These are phyloP conservation scores for Eulemur albifrons DNA, from an alignment of 2,797 vertebrate genomes.

Conservation along the genomic window DNA sequence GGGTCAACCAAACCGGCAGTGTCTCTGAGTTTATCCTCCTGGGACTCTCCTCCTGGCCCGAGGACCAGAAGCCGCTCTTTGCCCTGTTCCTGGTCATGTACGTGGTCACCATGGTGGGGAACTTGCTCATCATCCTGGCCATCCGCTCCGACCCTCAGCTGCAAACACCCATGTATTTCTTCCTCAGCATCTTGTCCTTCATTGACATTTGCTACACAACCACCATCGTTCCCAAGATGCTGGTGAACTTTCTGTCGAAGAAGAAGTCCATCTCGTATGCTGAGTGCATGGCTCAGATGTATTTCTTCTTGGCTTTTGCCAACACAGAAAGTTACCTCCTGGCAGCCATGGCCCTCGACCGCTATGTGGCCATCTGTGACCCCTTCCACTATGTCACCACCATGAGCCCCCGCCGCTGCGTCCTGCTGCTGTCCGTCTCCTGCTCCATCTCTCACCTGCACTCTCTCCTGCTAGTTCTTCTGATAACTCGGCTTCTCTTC, in stretches of 20 bases:
- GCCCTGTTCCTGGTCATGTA: background rate
- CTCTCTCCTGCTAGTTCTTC: background rate
- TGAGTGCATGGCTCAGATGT: conserved; percentile 62
- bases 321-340: conserved; percentile 62
- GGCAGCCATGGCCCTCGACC: conserved; percentile 63
- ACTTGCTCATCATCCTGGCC: background rate
- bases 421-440: background rate
- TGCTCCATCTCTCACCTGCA: conserved; percentile 18
- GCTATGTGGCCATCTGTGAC: conserved; percentile 56
- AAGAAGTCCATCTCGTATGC: conserved; percentile 48
- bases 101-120: background rate
- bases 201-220: conserved; percentile 58
- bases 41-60: background rate
- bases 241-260: conserved; percentile 40
- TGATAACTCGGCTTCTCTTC: background rate
- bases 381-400: conserved; percentile 23
- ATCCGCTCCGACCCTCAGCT: background rate
- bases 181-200: conserved; percentile 55
- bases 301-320: conserved; percentile 62
- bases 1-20: background rate
- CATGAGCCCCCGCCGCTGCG: background rate
- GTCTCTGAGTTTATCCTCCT: background rate
- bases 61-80: conserved; percentile 1
- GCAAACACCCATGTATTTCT: conserved; percentile 66
- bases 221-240: conserved; percentile 52